phyloP scores from a whole-genome alignment of 2,888 invertebrate genomes.

The Andrena camellia region DNA sequence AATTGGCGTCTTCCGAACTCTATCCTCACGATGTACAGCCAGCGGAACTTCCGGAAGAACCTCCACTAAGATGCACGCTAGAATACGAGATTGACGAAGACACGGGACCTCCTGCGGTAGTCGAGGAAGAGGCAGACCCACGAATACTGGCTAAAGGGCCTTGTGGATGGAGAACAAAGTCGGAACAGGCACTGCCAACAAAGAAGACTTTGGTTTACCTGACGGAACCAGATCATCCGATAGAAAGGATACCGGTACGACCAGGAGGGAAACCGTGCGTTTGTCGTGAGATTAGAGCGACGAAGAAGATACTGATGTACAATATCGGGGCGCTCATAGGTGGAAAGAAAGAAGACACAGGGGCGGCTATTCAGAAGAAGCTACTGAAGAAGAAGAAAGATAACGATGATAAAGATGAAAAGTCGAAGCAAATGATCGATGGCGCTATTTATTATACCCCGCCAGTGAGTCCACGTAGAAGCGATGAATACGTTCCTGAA shows the following conservation, averaged over 20 bases:
- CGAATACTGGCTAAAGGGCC: slow-evolving; percentile 60
- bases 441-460: slow-evolving; percentile 76
- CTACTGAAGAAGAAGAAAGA: slow-evolving; percentile 32
- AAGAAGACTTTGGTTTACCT: slow-evolving; percentile 77
- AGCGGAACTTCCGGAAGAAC: slow-evolving; percentile 55
- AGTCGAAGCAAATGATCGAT: slow-evolving; percentile 71
- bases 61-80: slow-evolving; percentile 12
- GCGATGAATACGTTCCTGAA: slow-evolving; percentile 80
- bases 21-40: slow-evolving; percentile 69
- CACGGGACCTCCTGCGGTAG: neutral
- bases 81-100: slow-evolving; percentile 26
- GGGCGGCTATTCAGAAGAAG: neutral
- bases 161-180: slow-evolving; percentile 74
- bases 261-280: slow-evolving; percentile 76
- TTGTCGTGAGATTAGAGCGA: slow-evolving; percentile 79
- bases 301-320: slow-evolving; percentile 73
- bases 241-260: slow-evolving; percentile 71
- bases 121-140: neutral
- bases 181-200: slow-evolving; percentile 73
- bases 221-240: slow-evolving; percentile 67
- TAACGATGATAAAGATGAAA: slow-evolving; percentile 34
- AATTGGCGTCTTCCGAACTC: slow-evolving; percentile 73
- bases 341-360: slow-evolving; percentile 23
- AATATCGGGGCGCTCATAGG: slow-evolving; percentile 70
- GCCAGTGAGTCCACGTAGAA: slow-evolving; percentile 74